Conservation (phyloP, 2,888 invertebrate species). For the Mythimna lalbum region DNA sequence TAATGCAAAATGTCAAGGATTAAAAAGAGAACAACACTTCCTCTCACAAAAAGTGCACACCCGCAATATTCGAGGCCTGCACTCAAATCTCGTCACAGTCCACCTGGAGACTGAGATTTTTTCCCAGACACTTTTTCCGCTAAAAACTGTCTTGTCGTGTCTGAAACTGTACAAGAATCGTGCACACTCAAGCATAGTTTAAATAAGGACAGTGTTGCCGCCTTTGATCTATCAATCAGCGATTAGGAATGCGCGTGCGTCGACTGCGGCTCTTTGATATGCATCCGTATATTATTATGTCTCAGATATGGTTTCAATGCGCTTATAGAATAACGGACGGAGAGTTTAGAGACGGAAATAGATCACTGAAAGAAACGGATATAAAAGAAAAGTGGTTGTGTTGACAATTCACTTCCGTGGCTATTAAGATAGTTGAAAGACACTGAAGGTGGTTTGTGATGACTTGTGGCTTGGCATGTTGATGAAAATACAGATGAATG, state of each 20-base stretch:
- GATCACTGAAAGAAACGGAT: constrained; percentile 8
- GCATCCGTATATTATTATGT: constrained; percentile 46
- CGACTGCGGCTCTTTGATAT: constrained; percentile 50
- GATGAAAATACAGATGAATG: no score
- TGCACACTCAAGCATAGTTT: constrained; percentile 29
- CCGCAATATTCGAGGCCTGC: no score
- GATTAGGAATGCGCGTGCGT: constrained; percentile 77
- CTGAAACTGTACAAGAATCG: constrained; percentile 9
- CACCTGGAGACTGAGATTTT: no score
- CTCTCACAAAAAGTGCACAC: no score
- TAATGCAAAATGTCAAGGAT: no score
- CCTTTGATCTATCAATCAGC: constrained; percentile 76
- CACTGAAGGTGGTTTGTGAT: not conserved
- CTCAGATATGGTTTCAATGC: constrained; percentile 37
- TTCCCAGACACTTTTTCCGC: no score
- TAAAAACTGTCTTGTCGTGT: not conserved
- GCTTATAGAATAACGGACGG: constrained; percentile 43
- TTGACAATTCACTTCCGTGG: constrained; percentile 27
- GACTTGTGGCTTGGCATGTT: not conserved
- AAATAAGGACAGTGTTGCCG: constrained; percentile 63
- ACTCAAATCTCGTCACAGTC: no score
- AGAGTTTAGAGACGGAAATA: constrained; percentile 30
- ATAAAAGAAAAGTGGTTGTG: constrained; percentile 19
- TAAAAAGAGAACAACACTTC: no score
- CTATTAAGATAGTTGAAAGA: not conserved